Evolutionary conservation across 2,797 vertebrate species (phyloP).

Genomic region (Chiroxiphia lanceolata): DNA sequence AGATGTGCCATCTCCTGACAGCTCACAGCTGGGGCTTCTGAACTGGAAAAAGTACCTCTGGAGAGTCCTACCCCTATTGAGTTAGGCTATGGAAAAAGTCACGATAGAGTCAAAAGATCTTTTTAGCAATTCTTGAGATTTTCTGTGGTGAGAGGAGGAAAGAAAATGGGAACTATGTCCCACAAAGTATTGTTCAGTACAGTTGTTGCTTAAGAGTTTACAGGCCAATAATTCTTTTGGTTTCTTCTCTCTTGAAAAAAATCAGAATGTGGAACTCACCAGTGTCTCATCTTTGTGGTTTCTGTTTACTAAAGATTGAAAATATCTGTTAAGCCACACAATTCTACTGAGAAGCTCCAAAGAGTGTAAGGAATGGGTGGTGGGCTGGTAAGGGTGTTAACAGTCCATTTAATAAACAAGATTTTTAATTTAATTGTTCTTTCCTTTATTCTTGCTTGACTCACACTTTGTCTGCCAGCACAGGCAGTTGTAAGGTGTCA

Average conservation of each 20-base stretch:
- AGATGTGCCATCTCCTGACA: neutral
- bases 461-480: neutral
- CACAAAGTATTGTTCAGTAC: neutral
- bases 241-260: neutral
- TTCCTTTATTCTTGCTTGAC: neutral
- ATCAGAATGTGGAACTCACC: neutral
- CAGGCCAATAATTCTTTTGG: neutral
- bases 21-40: neutral
- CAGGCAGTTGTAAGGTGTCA: neutral
- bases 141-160: neutral
- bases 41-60: neutral
- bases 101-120: neutral
- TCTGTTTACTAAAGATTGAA: neutral
- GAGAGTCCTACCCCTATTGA: neutral
- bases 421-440: neutral
- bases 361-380: neutral
- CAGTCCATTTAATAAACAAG: neutral
- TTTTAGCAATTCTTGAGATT: slow-evolving; percentile 14
- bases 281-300: neutral
- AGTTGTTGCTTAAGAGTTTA: neutral
- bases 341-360: neutral
- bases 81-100: neutral
- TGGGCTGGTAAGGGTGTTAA: neutral
- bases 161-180: neutral
- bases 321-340: neutral